Evolutionary conservation across 2,797 vertebrate genomes (phyloP), one percentile per base, ranked within the genome.

Genomic region (Falco cherrug): DNA sequence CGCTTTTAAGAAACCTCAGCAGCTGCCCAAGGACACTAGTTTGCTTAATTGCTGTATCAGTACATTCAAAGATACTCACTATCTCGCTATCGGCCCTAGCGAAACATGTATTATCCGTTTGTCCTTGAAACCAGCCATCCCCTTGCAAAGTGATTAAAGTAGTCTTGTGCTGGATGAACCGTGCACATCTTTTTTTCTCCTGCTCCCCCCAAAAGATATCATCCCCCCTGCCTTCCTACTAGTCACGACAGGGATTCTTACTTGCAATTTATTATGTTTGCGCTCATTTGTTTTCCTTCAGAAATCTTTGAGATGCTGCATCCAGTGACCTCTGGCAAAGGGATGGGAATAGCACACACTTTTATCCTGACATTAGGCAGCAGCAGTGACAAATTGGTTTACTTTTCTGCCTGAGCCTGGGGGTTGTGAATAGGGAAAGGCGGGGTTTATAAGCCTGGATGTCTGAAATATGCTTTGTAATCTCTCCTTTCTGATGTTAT

Each of bases 341-440:
- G 86, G 92, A 92, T 73, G 70, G 57, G 97, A 97, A 95, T 53
- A 70, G 48, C 80, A 60, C 77, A 60, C 45, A 47, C 81, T 95
- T 95, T 96, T 93, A 95, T 96, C 91, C 95, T 94, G 88, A 92
- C 91, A 96, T 93, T 64, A 97, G 84, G 93, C 92, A 98, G 92
- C 83, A 94, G 85, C 87, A 63, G 82, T 97, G 97, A 97, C 92
- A 98, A 97, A 98, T 97, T 95, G 93, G 92, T 96, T 96, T 97
- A 76, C 83, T 97, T 65, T 97, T 94, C 80, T 97, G 94, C 91
- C 88, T 97, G 96, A 88, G 77, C 84, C 94, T 81, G 87, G 75
- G 90, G 87, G 73, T 48, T 87, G 56, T 69, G 68, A 81, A 17
- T 17, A 59, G 56, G 45, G 70, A 91, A 89, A 43, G 31, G 68